Evolutionary conservation across 2,113 vertebrate species (phyloP).

Genomic region (Tragelaphus imberbis): DNA sequence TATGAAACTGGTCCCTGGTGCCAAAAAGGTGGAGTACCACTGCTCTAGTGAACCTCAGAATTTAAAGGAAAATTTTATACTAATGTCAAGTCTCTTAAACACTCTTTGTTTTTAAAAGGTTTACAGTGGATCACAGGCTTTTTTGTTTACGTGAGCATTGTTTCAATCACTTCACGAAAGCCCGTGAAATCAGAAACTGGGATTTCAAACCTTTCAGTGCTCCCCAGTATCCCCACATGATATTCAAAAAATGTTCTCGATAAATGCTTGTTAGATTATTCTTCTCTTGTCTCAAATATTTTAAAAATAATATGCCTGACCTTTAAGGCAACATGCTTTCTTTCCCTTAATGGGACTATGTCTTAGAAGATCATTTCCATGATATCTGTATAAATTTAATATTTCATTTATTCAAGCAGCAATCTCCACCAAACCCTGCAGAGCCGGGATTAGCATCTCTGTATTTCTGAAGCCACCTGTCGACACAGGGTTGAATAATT

Average conservation of each 20-base stretch:
- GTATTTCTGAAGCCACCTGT: background rate
- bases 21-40: background rate
- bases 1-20: background rate
- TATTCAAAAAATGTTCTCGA: background rate
- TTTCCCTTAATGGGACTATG: background rate
- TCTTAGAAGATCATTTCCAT: background rate
- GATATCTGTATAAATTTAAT: background rate
- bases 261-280: background rate
- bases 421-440: background rate
- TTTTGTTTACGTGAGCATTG: background rate
- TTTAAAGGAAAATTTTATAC: background rate
- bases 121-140: background rate
- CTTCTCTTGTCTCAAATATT: background rate
- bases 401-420: background rate
- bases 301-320: constrained; percentile 15
- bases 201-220: background rate
- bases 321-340: background rate
- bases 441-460: background rate
- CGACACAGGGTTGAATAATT: background rate
- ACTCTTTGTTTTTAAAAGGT: background rate
- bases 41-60: background rate
- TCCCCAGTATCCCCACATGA: background rate
- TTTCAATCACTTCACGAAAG: background rate
- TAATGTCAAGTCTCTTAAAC: background rate
- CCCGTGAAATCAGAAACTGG: background rate